Base-by-base conservation (phyloP, 2,888 invertebrate genomes). In the Tipula confusa region DNA sequence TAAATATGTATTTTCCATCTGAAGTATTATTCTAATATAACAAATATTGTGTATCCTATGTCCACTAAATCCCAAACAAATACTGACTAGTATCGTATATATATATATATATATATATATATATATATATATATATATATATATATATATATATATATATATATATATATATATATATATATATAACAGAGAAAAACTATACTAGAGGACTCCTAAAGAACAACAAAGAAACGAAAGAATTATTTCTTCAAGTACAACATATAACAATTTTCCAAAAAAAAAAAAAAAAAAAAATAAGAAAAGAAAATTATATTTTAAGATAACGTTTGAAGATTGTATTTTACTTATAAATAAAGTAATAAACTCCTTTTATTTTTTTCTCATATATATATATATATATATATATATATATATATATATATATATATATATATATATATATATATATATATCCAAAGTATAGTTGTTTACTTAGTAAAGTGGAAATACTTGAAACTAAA, bases 391-490 rank as follows among this genome's bases (percentile, higher is more conserved):
- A 64, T 9, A 24, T 64, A 36, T 36, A 36, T 36, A 36, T 7
- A 36, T 36, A 15, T 43, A n/a, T 43, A 15, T 15, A 43, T 43
- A 43, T 15, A 43, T 43, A 15, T 43, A n/a, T 43, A 43, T 15
- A 43, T 43, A 43, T 15, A 43, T 43, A 15, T 43, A n/a, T 43
- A 43, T 15, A 43, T 43, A 43, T 15, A 43, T 43, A 11, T 36
- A 36, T 36, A 7, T 31, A 31, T 31, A 31, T 31, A 31, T 31
- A 31, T 31, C 7, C 4, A 24, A 64, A 64, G 64, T 24, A 43
- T 43, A 64, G 82, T 82, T 82, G 33, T 82, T 82, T 82, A 82
- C 82, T 82, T 82, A n/a, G 82, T 82, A 31, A 82, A 82, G 82
- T 82, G 82, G 82, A 82, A 64, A 64, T 64, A 64, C 64, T 80